These are phyloP conservation scores for Urosaurus nigricauda DNA, from an alignment of 2,797 vertebrate species.

Conservation along the genomic window DNA sequence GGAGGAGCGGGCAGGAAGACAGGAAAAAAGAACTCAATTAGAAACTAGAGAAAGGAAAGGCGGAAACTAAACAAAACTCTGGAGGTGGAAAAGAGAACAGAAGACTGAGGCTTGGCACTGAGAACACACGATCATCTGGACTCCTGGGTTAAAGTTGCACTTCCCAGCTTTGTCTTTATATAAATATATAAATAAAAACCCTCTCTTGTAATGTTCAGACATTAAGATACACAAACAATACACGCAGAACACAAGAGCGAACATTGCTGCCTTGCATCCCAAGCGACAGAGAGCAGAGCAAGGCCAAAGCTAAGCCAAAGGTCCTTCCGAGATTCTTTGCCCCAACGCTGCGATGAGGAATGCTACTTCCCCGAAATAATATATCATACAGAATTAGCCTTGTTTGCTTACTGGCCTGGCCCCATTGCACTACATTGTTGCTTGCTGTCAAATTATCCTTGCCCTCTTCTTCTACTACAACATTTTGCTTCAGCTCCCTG, in stretches of 20 bases:
- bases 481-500: slow-evolving; percentile 18
- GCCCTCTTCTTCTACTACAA: slow-evolving; percentile 11
- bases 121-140: not conserved
- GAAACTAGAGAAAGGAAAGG: too few species aligned
- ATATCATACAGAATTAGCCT: not conserved
- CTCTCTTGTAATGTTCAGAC: not conserved
- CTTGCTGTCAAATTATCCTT: slow-evolving; percentile 41
- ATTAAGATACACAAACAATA: not conserved
- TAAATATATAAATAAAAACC: not conserved
- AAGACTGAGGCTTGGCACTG: too few species aligned
- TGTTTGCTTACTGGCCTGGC: slow-evolving; percentile 39
- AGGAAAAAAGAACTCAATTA: too few species aligned
- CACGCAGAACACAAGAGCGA: not conserved
- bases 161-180: not conserved
- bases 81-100: too few species aligned
- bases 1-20: too few species aligned
- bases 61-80: too few species aligned
- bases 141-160: too few species aligned
- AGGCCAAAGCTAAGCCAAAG: not conserved
- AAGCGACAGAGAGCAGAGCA: not conserved
- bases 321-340: not conserved
- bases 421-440: not conserved
- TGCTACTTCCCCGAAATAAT: too few species aligned
- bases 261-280: not conserved
- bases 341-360: not conserved